phyloP scores from a whole-genome alignment of 1,140 invertebrate genomes.

The Calycopis cecrops region DNA sequence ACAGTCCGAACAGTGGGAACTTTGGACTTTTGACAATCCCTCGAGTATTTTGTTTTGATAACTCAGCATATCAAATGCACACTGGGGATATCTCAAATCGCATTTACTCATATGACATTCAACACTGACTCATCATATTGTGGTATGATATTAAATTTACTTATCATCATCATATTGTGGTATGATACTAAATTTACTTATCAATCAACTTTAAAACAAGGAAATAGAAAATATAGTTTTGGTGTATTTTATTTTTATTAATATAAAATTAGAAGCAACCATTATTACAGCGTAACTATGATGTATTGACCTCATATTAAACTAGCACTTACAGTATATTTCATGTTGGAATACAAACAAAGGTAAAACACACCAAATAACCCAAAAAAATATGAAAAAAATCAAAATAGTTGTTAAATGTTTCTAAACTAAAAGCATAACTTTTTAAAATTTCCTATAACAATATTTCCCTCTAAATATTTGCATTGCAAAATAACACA shows the following conservation, averaged over 20 bases:
- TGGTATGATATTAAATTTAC: too few species aligned
- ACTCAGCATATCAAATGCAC: too few species aligned
- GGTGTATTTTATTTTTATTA: conserved; percentile 48
- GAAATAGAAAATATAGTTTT: conserved; percentile 19
- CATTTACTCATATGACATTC: too few species aligned
- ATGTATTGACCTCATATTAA: conserved; percentile 46
- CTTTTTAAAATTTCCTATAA: neutral
- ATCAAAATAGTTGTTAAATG: conserved; percentile 4
- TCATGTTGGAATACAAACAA: conserved; percentile 28
- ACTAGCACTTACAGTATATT: conserved; percentile 48
- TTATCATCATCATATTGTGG: too few species aligned
- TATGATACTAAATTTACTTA: too few species aligned
- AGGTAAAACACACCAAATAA: conserved; percentile 19
- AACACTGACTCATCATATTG: too few species aligned
- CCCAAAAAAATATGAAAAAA: conserved; percentile 17
- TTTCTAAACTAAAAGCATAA: neutral
- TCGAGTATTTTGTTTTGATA: too few species aligned
- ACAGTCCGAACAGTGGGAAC: too few species aligned
- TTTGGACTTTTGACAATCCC: too few species aligned
- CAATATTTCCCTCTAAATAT: neutral
- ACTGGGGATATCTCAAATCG: too few species aligned
- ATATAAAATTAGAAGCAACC: conserved; percentile 72
- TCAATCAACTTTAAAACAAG: too few species aligned
- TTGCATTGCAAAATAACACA: conserved; percentile 1
- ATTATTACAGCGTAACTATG: conserved; percentile 63